Evolutionary conservation across 2,888 invertebrate species (phyloP).

Genomic region (Spatulosminthurus flaviceps): DNA sequence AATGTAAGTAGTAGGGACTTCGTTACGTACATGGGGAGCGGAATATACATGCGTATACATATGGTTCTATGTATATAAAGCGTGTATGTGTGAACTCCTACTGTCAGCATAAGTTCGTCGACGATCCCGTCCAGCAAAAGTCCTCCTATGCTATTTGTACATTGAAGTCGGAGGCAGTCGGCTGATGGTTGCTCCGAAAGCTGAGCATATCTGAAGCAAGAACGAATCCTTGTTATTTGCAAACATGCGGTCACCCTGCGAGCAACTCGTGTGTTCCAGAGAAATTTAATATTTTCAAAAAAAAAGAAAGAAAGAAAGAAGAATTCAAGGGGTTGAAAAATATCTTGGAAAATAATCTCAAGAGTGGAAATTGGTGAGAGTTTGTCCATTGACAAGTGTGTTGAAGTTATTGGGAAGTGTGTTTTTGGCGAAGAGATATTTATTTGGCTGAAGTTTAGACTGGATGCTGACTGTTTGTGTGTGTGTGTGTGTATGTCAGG

Average conservation of each 20-base stretch:
- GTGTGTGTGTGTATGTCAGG: too few species aligned
- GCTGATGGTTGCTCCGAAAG: constrained; percentile 4
- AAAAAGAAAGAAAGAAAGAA: background rate
- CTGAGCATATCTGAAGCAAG: constrained; percentile 9
- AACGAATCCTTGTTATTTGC: constrained; percentile 5
- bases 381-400: background rate
- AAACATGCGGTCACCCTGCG: constrained; percentile 14
- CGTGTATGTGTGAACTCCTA: too few species aligned
- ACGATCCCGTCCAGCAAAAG: background rate
- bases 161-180: background rate
- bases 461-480: constrained; percentile 12
- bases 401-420: too few species aligned
- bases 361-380: background rate
- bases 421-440: background rate
- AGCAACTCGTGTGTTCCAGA: constrained; percentile 14
- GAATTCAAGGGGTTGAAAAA: background rate
- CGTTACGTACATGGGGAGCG: too few species aligned
- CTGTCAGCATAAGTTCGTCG: background rate
- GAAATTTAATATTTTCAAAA: constrained; percentile 1
- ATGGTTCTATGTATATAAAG: too few species aligned
- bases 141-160: background rate
- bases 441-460: background rate
- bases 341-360: background rate
- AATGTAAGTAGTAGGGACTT: too few species aligned
- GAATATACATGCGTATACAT: too few species aligned